Evolutionary conservation across 2,888 invertebrate species (phyloP).

Genomic region (Acanthacorydalis orientalis): DNA sequence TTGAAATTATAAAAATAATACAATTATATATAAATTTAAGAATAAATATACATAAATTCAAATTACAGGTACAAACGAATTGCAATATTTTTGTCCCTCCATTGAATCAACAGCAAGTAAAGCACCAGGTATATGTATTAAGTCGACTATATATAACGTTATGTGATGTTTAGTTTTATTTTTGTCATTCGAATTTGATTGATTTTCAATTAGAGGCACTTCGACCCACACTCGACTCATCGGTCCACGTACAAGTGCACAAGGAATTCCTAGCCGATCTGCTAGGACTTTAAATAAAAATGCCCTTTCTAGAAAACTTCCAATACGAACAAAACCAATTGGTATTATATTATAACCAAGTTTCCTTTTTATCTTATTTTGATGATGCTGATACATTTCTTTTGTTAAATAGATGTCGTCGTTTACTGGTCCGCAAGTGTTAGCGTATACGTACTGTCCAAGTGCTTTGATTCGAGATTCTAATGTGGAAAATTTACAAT

Average conservation of each 20-base stretch:
- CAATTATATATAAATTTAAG: too few species aligned
- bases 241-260: constrained; percentile 36
- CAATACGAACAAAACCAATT: constrained; percentile 37
- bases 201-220: constrained; percentile 34
- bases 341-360: constrained; percentile 30
- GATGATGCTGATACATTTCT: constrained; percentile 15
- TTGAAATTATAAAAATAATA: too few species aligned
- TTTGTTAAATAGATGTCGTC: constrained; percentile 3
- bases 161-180: not conserved
- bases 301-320: constrained; percentile 42
- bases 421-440: not conserved
- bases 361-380: constrained; percentile 14
- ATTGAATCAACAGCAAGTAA: constrained; percentile 12
- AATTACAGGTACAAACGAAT: too few species aligned
- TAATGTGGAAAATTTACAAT: not conserved
- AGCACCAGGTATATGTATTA: constrained; percentile 31
- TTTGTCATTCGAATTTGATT: not conserved
- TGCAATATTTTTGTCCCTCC: too few species aligned
- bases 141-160: constrained; percentile 42
- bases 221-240: constrained; percentile 45
- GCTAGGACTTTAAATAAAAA: constrained; percentile 47
- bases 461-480: constrained; percentile 6
- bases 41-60: too few species aligned
- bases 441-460: not conserved
- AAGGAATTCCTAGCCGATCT: constrained; percentile 43